phyloP scores from a whole-genome alignment of 2,797 vertebrate species.

The Merluccius polli region DNA sequence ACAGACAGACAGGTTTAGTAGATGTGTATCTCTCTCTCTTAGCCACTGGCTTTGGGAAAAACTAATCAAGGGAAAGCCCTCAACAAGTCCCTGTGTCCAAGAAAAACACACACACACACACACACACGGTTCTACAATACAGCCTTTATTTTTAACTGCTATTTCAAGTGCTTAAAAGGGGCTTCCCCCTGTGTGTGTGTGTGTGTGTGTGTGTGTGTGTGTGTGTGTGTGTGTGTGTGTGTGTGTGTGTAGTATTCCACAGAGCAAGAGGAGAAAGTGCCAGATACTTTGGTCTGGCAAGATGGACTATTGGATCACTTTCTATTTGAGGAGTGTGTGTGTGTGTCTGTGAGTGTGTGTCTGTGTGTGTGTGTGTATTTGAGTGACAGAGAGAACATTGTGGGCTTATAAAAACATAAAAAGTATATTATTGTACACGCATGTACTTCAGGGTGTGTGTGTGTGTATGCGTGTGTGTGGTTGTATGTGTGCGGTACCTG shows the following conservation, averaged over 20 bases:
- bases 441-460: neutral
- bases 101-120: conserved; percentile 53
- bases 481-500: conserved; percentile 70
- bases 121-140: conserved; percentile 20
- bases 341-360: conserved; percentile 15
- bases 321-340: conserved; percentile 36
- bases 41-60: conserved; percentile 56
- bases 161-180: conserved; percentile 7
- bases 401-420: conserved; percentile 39
- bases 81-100: conserved; percentile 49
- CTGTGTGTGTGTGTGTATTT: conserved; percentile 25
- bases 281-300: conserved; percentile 56
- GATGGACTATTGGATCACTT: conserved; percentile 45
- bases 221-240: conserved; percentile 3
- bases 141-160: conserved; percentile 16
- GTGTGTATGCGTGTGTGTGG: neutral
- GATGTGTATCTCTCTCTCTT: conserved; percentile 26
- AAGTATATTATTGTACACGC: conserved; percentile 1
- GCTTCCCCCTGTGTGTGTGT: neutral
- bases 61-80: conserved; percentile 70
- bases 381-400: conserved; percentile 49
- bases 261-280: conserved; percentile 20
- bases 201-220: conserved; percentile 9
- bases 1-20: neutral
- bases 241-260: neutral